phyloP scores from a whole-genome alignment of 2,797 vertebrate genomes.

The Sphenodon punctatus region DNA sequence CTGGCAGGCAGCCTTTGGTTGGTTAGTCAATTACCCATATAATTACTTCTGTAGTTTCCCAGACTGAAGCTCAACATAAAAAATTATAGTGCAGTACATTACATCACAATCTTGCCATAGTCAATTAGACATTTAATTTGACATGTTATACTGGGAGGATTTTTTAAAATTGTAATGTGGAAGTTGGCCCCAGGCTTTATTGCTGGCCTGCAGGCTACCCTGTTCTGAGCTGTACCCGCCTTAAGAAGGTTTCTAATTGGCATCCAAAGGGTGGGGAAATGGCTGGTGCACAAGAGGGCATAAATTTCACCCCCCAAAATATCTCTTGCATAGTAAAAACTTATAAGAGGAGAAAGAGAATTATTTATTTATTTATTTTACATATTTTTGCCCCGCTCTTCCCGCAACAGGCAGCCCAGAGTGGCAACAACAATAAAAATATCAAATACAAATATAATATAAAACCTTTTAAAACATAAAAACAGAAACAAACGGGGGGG shows the following conservation, averaged over 20 bases:
- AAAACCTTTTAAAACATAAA: no score
- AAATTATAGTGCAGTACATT: conserved; percentile 8
- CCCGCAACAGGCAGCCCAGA: no score
- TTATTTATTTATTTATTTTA: not conserved
- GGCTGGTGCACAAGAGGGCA: not conserved
- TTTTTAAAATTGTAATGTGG: conserved; percentile 13
- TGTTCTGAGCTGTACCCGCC: not conserved
- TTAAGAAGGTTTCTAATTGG: not conserved
- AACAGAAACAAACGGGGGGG: no score
- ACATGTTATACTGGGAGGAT: conserved; percentile 8
- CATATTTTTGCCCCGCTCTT: no score
- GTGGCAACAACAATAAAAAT: no score
- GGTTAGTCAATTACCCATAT: conserved; percentile 20
- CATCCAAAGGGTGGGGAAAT: not conserved
- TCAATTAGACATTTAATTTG: conserved; percentile 75
- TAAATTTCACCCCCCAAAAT: no score
- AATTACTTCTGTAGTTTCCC: conserved; percentile 34
- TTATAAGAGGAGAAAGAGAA: not conserved
- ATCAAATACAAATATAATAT: no score
- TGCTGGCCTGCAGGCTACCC: not conserved
- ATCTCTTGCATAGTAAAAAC: no score
- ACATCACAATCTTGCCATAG: conserved; percentile 46
- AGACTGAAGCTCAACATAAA: not conserved
- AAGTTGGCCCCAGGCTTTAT: not conserved
- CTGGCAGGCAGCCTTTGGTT: conserved; percentile 4